phyloP scores from a whole-genome alignment of 2,797 vertebrate species.

The Coracias cyanogaster region DNA sequence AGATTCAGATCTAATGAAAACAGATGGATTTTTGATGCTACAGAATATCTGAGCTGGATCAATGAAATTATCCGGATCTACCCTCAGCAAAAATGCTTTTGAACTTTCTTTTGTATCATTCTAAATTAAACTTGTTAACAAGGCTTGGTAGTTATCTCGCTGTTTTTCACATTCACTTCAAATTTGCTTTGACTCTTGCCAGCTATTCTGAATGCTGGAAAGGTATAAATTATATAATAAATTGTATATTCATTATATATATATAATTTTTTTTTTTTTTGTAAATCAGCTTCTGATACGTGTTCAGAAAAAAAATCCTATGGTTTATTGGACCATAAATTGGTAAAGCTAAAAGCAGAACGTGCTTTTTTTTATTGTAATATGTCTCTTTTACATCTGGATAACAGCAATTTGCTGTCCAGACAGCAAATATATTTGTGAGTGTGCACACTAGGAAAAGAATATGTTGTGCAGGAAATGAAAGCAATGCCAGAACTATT shows the following conservation, averaged over 20 bases:
- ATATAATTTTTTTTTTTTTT: background rate
- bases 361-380: background rate
- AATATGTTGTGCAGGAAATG: background rate
- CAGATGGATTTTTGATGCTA: background rate
- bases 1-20: background rate
- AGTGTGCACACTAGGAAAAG: background rate
- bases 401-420: slow-evolving; percentile 3
- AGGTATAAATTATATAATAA: background rate
- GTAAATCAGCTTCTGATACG: slow-evolving; percentile 11
- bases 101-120: background rate
- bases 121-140: background rate
- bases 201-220: background rate
- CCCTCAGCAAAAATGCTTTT: background rate
- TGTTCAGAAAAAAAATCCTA: slow-evolving; percentile 10
- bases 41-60: background rate
- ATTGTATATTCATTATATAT: too few relatives aligned
- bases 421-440: background rate
- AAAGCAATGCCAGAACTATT: background rate
- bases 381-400: slow-evolving; percentile 17
- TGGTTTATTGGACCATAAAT: slow-evolving; percentile 21
- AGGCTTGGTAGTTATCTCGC: background rate
- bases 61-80: background rate
- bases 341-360: slow-evolving; percentile 26
- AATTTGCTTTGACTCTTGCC: background rate
- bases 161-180: background rate